Conservation (phyloP, 2,888 invertebrate genomes). For the Tribolium freemani region DNA sequence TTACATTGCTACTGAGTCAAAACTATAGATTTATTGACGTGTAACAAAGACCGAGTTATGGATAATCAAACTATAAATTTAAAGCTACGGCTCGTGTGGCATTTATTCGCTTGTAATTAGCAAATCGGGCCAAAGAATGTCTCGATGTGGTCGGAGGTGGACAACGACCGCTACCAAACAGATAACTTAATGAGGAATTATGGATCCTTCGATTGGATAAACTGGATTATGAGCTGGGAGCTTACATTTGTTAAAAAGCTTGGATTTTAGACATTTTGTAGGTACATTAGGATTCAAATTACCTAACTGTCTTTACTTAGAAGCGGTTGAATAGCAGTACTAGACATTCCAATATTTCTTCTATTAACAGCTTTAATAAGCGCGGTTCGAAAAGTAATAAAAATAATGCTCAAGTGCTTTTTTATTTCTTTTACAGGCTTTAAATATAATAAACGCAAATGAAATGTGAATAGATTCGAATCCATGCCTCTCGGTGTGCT, state of each 20-base stretch:
- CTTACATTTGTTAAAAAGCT: neutral
- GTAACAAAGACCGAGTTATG: no score
- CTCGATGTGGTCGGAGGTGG: slow-evolving; percentile 23
- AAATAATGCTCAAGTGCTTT: neutral
- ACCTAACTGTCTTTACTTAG: neutral
- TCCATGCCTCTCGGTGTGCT: no score
- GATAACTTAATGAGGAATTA: slow-evolving; percentile 34
- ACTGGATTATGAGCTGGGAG: no score
- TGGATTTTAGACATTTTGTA: neutral
- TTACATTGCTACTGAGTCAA: slow-evolving; percentile 10
- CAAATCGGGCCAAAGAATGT: slow-evolving; percentile 7
- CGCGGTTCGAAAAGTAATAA: neutral
- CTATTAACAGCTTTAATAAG: neutral
- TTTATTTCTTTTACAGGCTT: neutral
- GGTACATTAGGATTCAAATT: neutral
- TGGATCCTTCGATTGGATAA: slow-evolving; percentile 11
- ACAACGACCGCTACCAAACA: slow-evolving; percentile 32
- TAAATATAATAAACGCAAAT: neutral
- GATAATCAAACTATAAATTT: neutral
- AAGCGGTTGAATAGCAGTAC: neutral
- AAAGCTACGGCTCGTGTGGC: neutral
- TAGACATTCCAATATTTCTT: neutral
- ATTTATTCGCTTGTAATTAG: slow-evolving; percentile 20
- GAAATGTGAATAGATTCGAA: neutral
- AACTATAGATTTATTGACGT: neutral